phyloP scores from a whole-genome alignment of 2,888 invertebrate genomes.

The Muschampia plurimacula region DNA sequence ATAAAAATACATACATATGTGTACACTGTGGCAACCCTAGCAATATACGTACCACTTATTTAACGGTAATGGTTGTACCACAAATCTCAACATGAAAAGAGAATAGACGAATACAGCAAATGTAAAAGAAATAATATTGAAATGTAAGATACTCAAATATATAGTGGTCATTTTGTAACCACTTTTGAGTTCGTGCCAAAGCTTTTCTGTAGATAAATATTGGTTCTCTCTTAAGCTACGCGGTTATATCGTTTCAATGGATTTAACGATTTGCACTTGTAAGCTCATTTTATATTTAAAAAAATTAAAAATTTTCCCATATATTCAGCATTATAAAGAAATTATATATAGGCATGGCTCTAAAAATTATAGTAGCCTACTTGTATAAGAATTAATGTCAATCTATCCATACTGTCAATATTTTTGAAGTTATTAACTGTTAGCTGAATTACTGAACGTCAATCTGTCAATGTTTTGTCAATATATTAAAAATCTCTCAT shows the following conservation, averaged over 20 bases:
- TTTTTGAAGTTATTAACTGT: too few relatives aligned
- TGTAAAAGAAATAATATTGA: slow-evolving; percentile 28
- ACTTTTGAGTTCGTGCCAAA: slow-evolving; percentile 29
- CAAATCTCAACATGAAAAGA: slow-evolving; percentile 51
- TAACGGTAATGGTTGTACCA: slow-evolving; percentile 48
- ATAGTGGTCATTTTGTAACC: slow-evolving; percentile 8
- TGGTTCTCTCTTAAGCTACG: slow-evolving; percentile 17
- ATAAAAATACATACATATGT: not conserved
- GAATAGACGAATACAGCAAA: slow-evolving; percentile 33
- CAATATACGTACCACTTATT: slow-evolving; percentile 37
- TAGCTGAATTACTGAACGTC: too few relatives aligned
- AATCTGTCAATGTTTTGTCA: too few relatives aligned
- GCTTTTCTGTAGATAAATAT: slow-evolving; percentile 30
- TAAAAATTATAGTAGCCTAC: too few relatives aligned
- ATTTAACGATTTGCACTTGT: not conserved
- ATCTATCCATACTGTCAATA: too few relatives aligned
- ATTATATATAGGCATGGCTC: too few relatives aligned
- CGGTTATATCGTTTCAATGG: slow-evolving; percentile 14
- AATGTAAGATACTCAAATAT: slow-evolving; percentile 20
- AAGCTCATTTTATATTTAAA: not conserved
- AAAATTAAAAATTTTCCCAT: too few relatives aligned
- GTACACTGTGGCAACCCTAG: slow-evolving; percentile 18
- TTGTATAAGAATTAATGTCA: too few relatives aligned
- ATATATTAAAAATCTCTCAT: too few relatives aligned
- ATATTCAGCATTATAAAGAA: too few relatives aligned